Base-by-base conservation (phyloP, 2,888 invertebrate species). In the Zygogramma bicolorata region DNA sequence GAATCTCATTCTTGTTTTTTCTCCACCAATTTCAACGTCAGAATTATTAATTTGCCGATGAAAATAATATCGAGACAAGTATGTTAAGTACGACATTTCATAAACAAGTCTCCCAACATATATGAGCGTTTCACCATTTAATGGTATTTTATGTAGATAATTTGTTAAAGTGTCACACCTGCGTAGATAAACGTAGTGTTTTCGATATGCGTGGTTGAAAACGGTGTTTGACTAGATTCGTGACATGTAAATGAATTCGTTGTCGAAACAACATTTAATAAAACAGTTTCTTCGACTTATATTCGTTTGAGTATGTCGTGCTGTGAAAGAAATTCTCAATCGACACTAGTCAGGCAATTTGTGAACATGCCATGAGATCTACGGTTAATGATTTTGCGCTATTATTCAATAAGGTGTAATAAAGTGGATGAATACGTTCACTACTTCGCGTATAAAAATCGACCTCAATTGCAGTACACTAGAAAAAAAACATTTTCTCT, bases 151-250 rank as follows among this genome's bases (percentile, higher is more conserved):
- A 70, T 70, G 70, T 66, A 61, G 29, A 42, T 53, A 61, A 70
- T 65, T 70, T 70, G 70, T 70, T 65, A 18, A 22, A 46, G 27
- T 70, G 65, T 70, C 70, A 70, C 61, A 46, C 61, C 61, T 61
- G 61, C 18, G 38, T 67, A 29, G 67, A 59, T 59, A 67, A 67
- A 20, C 20, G 46, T 27, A 31, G 31, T 38, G 59, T 60, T 40
- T 31, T 67, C n/a, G 49, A 60, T 40, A 59, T 59, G 25, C 58
- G 22, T 22, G 29, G 67, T 67, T 60, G 15, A 67, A 34, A 67
- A 46, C 29, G 38, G 42, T 29, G 40, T 46, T 60, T 60, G 31
- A 57, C 67, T 31, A 22, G 46, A 42, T 46, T 67, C 60, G 4
- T 67, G 59, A 59, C 67, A 60, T n/a, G 46, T 7, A 18, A 18